phyloP scores from a whole-genome alignment of 2,888 invertebrate genomes.

The Lycophotia porphyrea region DNA sequence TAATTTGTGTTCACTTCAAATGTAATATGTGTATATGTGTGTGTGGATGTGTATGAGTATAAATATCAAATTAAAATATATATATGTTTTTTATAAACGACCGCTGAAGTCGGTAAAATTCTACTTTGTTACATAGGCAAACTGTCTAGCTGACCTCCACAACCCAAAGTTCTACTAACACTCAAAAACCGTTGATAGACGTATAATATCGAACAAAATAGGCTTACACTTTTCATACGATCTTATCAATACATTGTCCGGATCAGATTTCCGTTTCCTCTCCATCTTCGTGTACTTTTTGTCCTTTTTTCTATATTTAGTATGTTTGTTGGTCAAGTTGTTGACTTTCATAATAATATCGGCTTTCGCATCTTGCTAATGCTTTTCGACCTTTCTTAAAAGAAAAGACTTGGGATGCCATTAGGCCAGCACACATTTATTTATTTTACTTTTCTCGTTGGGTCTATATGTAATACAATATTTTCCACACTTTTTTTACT shows the following conservation, averaged over 20 bases:
- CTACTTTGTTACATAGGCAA: not conserved
- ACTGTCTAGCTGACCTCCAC: not conserved
- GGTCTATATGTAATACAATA: not conserved
- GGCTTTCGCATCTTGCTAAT: slow-evolving; percentile 30
- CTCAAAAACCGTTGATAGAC: not conserved
- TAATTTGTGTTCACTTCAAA: too few relatives aligned
- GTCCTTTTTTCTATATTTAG: slow-evolving; percentile 23
- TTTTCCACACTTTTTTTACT: not conserved
- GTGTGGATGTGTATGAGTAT: too few relatives aligned
- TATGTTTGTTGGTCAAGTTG: slow-evolving; percentile 20
- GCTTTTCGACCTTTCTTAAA: slow-evolving; percentile 19
- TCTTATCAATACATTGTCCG: not conserved
- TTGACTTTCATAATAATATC: slow-evolving; percentile 40
- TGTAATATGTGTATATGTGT: too few relatives aligned
- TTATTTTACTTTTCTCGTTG: not conserved
- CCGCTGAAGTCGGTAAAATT: not conserved
- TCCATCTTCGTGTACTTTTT: not conserved
- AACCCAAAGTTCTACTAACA: not conserved
- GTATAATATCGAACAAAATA: not conserved
- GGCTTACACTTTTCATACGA: not conserved
- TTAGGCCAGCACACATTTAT: slow-evolving; percentile 11
- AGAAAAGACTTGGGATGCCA: not conserved
- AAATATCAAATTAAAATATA: too few relatives aligned
- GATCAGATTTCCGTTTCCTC: slow-evolving; percentile 19
- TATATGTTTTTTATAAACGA: too few relatives aligned